These are phyloP conservation scores for Drosophila neotestacea DNA, from an alignment of 2,888 invertebrate species.

Conservation along the genomic window DNA sequence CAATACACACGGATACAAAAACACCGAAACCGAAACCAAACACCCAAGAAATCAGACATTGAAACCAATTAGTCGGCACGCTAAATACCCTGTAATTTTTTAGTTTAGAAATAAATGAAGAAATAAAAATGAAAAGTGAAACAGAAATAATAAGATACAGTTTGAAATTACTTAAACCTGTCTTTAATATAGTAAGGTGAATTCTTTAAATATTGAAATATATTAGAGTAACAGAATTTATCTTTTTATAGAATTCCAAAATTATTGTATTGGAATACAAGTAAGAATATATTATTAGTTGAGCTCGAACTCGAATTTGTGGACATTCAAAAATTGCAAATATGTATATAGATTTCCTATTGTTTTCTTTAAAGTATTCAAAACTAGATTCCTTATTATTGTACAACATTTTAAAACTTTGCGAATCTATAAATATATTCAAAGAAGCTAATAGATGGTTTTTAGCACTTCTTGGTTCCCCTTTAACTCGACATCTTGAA, in stretches of 20 bases:
- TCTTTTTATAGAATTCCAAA: too few relatives aligned
- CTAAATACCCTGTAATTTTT: slow-evolving; percentile 19
- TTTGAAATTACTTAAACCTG: neutral
- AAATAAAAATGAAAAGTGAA: neutral
- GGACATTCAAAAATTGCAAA: too few relatives aligned
- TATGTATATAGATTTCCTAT: too few relatives aligned
- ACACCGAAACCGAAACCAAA: slow-evolving; percentile 41
- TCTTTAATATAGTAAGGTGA: too few relatives aligned
- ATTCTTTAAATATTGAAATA: neutral
- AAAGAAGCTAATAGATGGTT: neutral
- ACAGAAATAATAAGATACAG: neutral
- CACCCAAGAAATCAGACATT: slow-evolving; percentile 20
- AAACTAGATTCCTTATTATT: too few relatives aligned
- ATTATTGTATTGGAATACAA: too few relatives aligned
- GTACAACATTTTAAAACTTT: neutral
- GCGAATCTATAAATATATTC: neutral
- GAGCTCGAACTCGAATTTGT: too few relatives aligned
- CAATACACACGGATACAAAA: slow-evolving; percentile 35
- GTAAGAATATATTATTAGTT: too few relatives aligned
- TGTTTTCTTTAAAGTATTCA: too few relatives aligned
- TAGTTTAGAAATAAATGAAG: neutral
- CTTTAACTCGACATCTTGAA: neutral
- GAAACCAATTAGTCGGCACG: neutral
- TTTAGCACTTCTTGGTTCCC: neutral
- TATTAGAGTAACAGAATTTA: too few relatives aligned